phyloP scores from a whole-genome alignment of 2,797 vertebrate genomes.

The Eptatretus atami region DNA sequence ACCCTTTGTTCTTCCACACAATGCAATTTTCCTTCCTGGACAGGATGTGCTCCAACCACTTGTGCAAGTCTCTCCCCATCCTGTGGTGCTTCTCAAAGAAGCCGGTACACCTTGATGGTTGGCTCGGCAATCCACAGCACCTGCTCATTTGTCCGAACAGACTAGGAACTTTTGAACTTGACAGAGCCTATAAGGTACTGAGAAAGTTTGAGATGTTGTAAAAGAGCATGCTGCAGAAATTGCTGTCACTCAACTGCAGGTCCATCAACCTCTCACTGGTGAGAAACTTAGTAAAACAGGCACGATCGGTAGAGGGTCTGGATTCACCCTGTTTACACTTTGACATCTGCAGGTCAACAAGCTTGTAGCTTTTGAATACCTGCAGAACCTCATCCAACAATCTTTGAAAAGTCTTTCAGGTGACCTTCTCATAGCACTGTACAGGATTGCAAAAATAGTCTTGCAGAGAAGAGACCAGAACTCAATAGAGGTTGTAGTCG shows the following conservation, averaged over 20 bases:
- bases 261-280: constrained; percentile 99
- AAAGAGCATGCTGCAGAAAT: constrained; percentile 70
- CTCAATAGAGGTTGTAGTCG: constrained; percentile 82
- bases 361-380: constrained; percentile 85
- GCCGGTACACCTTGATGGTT: constrained; percentile 78
- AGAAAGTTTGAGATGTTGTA: constrained; percentile 90
- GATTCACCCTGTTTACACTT: constrained; percentile 25
- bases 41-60: constrained; percentile 41
- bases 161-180: constrained; percentile 51
- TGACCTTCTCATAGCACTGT: constrained; percentile 83
- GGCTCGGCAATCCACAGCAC: constrained; percentile 63
- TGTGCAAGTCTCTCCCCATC: constrained; percentile 24
- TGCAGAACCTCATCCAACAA: constrained; percentile 77
- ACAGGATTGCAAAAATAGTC: constrained; percentile 92
- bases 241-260: constrained; percentile 82
- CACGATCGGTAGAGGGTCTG: constrained; percentile 28
- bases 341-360: constrained; percentile 82
- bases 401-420: constrained; percentile 70
- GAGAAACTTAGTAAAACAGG: constrained; percentile 91
- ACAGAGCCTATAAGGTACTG: constrained; percentile 91
- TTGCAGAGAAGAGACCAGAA: constrained; percentile 40
- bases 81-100: constrained; percentile 67
- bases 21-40: constrained; percentile 97
- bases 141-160: constrained; percentile 51
- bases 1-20: constrained; percentile 89